A percentile compares a stretch with the other conserved stretches of the same genome.
phyloP scores from a whole-genome alignment of 2,888 invertebrate genomes.

The Salticus scenicus region DNA sequence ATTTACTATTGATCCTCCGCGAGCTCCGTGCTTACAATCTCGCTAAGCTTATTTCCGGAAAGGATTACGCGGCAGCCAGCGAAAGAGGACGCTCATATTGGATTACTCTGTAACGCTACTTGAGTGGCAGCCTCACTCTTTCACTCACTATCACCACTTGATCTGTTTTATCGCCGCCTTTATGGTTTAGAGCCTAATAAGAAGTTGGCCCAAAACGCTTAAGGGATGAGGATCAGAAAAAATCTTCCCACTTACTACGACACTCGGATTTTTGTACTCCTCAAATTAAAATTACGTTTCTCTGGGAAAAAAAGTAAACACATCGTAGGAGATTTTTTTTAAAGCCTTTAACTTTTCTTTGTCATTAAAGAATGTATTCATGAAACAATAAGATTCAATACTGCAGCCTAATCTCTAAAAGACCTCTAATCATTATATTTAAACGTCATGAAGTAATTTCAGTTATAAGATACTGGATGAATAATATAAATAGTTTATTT shows the following conservation, averaged over 20 bases:
- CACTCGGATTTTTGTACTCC: not conserved
- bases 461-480: too few relatives aligned
- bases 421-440: too few relatives aligned
- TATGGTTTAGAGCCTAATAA: slow-evolving; percentile 58
- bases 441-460: too few relatives aligned
- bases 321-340: not conserved
- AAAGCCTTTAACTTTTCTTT: not conserved
- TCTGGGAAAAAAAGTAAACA: not conserved
- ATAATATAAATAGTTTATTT: too few relatives aligned
- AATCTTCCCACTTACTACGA: not conserved
- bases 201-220: not conserved
- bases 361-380: not conserved
- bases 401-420: not conserved
- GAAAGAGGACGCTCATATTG: slow-evolving; percentile 67
- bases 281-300: not conserved
- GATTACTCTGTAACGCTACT: slow-evolving; percentile 68
- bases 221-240: not conserved
- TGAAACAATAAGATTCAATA: not conserved
- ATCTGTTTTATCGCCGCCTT: slow-evolving; percentile 64
- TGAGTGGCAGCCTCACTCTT: slow-evolving; percentile 64
- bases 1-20: slow-evolving; percentile 69
- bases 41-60: slow-evolving; percentile 70
- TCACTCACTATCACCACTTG: slow-evolving; percentile 62
- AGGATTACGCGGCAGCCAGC: slow-evolving; percentile 56
- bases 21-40: slow-evolving; percentile 54